phyloP scores from a whole-genome alignment of 2,888 invertebrate genomes.

The Chrysolina haemoptera region DNA sequence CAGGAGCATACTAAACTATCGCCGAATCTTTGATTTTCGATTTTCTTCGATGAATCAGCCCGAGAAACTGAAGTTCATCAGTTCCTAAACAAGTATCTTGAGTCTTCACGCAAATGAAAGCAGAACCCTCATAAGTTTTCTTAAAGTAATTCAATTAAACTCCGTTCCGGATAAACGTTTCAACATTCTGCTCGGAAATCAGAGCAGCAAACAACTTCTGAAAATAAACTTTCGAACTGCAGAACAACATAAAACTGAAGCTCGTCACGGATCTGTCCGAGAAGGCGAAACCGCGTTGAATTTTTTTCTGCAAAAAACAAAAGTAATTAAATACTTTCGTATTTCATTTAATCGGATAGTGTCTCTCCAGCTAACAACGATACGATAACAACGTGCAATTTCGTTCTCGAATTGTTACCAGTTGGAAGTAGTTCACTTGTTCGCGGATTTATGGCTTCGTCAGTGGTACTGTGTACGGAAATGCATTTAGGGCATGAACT shows the following conservation, averaged over 20 bases:
- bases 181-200: slow-evolving; percentile 3
- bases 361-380: not conserved
- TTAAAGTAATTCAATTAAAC: slow-evolving; percentile 8
- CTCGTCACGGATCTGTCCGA: not conserved
- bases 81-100: not conserved
- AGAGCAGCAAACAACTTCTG: not conserved
- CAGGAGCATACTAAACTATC: no score
- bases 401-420: not conserved
- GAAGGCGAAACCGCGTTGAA: not conserved
- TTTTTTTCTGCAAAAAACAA: not conserved
- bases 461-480: not conserved
- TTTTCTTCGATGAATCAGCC: not conserved
- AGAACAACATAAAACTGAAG: not conserved
- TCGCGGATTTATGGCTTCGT: not conserved
- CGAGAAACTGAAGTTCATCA: not conserved
- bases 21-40: no score
- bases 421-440: not conserved
- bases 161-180: not conserved
- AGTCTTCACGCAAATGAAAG: not conserved
- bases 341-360: not conserved
- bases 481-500: not conserved
- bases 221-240: not conserved
- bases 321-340: not conserved
- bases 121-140: not conserved
- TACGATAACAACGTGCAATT: not conserved